Percentiles rank a stretch among this genome's conserved stretches.
phyloP scores from a whole-genome alignment of 2,888 invertebrate genomes.

The Eremobia ochroleuca region DNA sequence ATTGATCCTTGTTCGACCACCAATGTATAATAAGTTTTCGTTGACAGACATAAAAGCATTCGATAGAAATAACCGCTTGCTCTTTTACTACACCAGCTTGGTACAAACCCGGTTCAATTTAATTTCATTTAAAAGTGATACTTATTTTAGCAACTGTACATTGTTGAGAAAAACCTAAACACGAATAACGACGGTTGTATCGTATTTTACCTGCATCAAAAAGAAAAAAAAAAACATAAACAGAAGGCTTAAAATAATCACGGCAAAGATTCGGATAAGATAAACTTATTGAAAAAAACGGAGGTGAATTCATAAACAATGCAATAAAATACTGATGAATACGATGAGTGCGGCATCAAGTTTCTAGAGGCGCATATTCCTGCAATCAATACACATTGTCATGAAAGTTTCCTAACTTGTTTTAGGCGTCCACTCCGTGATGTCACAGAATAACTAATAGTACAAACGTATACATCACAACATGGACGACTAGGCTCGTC shows the following conservation, averaged over 20 bases:
- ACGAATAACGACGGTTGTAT: slow-evolving; percentile 29
- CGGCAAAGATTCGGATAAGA: slow-evolving; percentile 55
- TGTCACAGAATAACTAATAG: no score
- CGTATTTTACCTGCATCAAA: slow-evolving; percentile 36
- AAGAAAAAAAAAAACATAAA: slow-evolving; percentile 39
- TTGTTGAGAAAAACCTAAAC: slow-evolving; percentile 19
- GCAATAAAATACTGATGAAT: slow-evolving; percentile 57
- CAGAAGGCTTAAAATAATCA: slow-evolving; percentile 62
- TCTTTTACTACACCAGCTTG: not conserved
- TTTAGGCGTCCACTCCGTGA: not conserved
- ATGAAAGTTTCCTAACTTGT: slow-evolving; percentile 7
- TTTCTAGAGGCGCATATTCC: slow-evolving; percentile 26
- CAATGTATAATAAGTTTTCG: no score
- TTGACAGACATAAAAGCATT: not conserved
- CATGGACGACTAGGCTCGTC: not conserved
- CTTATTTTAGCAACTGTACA: not conserved
- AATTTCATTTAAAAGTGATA: not conserved
- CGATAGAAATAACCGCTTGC: not conserved
- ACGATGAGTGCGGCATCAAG: slow-evolving; percentile 30
- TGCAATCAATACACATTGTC: slow-evolving; percentile 2
- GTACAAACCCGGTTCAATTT: not conserved
- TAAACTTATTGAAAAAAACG: slow-evolving; percentile 48
- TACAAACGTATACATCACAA: no score
- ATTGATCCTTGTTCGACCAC: not conserved
- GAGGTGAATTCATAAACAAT: slow-evolving; percentile 53